Base-by-base conservation (phyloP, 1,140 invertebrate genomes). In the Drosophila burlai region DNA sequence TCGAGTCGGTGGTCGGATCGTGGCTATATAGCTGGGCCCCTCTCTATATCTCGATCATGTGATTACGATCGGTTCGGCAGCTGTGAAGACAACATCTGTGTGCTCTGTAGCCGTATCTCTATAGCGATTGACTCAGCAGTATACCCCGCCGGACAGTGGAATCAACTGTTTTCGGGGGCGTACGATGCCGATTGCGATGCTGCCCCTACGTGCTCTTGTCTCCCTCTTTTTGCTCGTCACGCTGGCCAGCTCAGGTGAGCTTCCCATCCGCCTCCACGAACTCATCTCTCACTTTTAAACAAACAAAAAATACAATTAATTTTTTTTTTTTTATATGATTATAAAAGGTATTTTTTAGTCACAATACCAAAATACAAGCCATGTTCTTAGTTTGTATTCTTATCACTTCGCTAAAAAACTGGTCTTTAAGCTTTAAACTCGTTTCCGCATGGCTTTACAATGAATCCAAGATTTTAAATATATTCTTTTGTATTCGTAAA, bases 241-340 rank as follows among this genome's bases (percentile, higher is more conserved):
- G 58, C 65, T 87, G 61, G 40, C 60, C 55, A 76, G 59, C 62
- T 59, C 84, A 87, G 84, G 84, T 87, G 77, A 84, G 77, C 47
- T 52, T 76, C 10, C 16, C 45, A 18, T 29, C 42, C 55, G 36
- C 73, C 42, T 36, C 42, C 38, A 36, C 15, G n/a, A 55, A 57
- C 36, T 16, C 24, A 21, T 34, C 29, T 46, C 36, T n/a, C 43
- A 62, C 15, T 36, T 3, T 4, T 5, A 45, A 16, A 36, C 29
- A 31, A 21, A 54, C n/a, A n/a, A 55, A 10, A 34, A 7, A 6
- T 0, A 11, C 13, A 2, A 6, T 18, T 13, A 13, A 38, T 38
- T 38, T 38, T 1, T 0, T 38, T 0, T 38, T 38, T 38, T 62
- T 43, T n/a, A 24, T 15, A 43, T 13, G 16, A 18, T 46, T 46